Evolutionary conservation across 2,113 vertebrate genomes (phyloP), one percentile per base, ranked within the genome.

Genomic region (Micronycteris hirsuta): DNA sequence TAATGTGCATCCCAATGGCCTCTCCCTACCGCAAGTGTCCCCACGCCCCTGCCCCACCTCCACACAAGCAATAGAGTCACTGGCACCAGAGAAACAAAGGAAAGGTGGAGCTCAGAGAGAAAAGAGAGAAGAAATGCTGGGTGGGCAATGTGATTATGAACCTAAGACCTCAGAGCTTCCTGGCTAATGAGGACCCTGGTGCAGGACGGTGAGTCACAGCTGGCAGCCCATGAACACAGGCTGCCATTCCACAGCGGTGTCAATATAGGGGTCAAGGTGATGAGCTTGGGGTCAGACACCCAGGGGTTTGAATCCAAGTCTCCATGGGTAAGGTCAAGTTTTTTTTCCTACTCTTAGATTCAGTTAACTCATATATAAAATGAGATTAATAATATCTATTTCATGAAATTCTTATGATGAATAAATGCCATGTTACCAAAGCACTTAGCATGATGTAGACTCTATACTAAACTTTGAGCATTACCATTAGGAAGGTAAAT

Each of bases 311-410:
- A n/a, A 71, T 71, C 58, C 83, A 91, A 22, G 10, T 67, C 52
- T 14, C 20, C 45, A 17, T 33, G 52, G 38, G 28, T 5, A 91
- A 67, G 5, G 24, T 31, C 36, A 82, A 63, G 20, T 71, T 80
- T 93, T 93, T 91, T 81, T 70, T 82, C 14, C 28, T 85, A 58
- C 54, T 91, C 16, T 77, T 65, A 85, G 26, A 22, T 19, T 78
- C 43, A 19, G 22, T 88, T 85, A 65, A 76, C 28, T 58, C 45
- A 5, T 52, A 65, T 38, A 38, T 70, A 52, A 95, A 89, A 89
- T 77, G 26, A 24, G 22, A 82, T 96, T 84, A 31, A 82, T 15
- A 85, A 20, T 71, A 90, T 28, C 38, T 84, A 80, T n/a, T 89
- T 93, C 22, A 68, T 33, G 14, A 86, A 74, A 89, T 65, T 38